Percentiles rank a stretch among this genome's conserved stretches.
These are phyloP conservation scores for Aricia agestis DNA, from an alignment of 1,140 invertebrate genomes.

Conservation along the genomic window DNA sequence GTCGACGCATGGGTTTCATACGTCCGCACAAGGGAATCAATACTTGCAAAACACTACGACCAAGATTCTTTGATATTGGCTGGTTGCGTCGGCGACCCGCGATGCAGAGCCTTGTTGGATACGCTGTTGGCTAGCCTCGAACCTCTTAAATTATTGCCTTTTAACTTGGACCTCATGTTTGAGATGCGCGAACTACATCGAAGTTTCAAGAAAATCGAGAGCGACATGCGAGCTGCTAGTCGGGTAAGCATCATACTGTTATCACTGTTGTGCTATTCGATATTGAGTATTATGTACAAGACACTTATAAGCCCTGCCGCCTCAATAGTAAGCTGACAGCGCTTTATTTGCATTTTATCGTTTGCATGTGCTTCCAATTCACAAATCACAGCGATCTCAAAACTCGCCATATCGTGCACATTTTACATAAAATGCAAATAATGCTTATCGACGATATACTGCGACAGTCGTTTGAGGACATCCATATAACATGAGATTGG, in stretches of 20 bases:
- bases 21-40: conserved; percentile 86
- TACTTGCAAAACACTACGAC: conserved; percentile 89
- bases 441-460: conserved; percentile 45
- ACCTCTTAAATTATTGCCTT: conserved; percentile 85
- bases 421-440: conserved; percentile 75
- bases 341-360: conserved; percentile 75
- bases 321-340: conserved; percentile 44
- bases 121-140: conserved; percentile 84
- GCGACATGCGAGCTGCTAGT: conserved; percentile 72
- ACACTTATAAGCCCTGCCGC: not conserved
- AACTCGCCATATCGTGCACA: conserved; percentile 60
- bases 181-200: conserved; percentile 86
- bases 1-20: conserved; percentile 92
- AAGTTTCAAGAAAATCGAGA: conserved; percentile 83
- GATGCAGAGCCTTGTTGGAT: conserved; percentile 81
- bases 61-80: conserved; percentile 83
- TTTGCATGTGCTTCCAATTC: conserved; percentile 69
- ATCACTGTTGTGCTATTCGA: conserved; percentile 14
- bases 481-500: conserved; percentile 37
- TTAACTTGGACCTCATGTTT: conserved; percentile 88
- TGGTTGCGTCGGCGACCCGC: conserved; percentile 80
- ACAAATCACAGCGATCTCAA: conserved; percentile 52
- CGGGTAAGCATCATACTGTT: conserved; percentile 43
- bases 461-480: conserved; percentile 32
- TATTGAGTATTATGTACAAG: conserved; percentile 9